phyloP scores from a whole-genome alignment of 2,797 vertebrate genomes.

The Xenentodon cancila region DNA sequence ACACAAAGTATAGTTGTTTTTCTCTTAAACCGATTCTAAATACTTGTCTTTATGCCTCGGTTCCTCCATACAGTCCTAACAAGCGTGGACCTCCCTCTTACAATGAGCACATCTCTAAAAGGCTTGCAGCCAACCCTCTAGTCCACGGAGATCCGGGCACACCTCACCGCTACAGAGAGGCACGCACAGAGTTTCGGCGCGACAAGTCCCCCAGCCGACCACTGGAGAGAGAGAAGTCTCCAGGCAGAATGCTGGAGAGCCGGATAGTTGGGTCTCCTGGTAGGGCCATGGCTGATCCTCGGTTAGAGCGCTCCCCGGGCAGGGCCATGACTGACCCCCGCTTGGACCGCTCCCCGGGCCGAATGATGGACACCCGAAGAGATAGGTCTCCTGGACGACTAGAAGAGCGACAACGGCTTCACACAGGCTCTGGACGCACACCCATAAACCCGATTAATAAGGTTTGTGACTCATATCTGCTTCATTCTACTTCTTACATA shows the following conservation, averaged over 20 bases:
- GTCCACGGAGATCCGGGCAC: constrained; percentile 92
- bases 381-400: constrained; percentile 94
- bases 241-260: constrained; percentile 90
- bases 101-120: constrained; percentile 99
- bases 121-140: constrained; percentile 90
- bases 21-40: constrained; percentile 21
- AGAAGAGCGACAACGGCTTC: constrained; percentile 92
- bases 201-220: constrained; percentile 94
- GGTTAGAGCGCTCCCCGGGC: constrained; percentile 91
- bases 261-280: constrained; percentile 90
- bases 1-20: background rate
- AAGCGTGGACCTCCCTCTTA: constrained; percentile 97
- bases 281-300: constrained; percentile 88
- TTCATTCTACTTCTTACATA: background rate
- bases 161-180: constrained; percentile 95
- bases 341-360: constrained; percentile 84
- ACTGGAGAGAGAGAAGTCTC: constrained; percentile 95
- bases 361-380: constrained; percentile 90
- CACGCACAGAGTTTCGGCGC: constrained; percentile 92
- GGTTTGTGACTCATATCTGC: constrained; percentile 73
- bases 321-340: constrained; percentile 90
- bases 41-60: constrained; percentile 27
- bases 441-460: constrained; percentile 95
- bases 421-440: constrained; percentile 90
- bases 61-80: constrained; percentile 88